Percentiles rank a stretch among this genome's conserved stretches.
phyloP scores from a whole-genome alignment of 2,113 vertebrate genomes.

The Synchiropus splendidus region DNA sequence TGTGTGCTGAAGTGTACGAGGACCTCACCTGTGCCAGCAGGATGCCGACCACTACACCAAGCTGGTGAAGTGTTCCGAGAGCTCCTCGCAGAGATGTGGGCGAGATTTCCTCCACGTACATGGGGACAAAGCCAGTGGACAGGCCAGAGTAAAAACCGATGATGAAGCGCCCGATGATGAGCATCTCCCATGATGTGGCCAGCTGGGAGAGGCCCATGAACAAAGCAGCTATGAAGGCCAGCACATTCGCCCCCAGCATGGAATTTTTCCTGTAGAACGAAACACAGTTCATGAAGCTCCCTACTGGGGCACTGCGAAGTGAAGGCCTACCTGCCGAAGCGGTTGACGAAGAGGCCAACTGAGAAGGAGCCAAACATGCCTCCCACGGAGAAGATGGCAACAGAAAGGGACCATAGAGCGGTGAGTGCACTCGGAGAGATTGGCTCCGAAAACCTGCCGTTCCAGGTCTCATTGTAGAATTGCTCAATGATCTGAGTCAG shows the following conservation, averaged over 20 bases:
- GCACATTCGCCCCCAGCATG: slow-evolving; percentile 83
- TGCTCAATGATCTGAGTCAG: slow-evolving; percentile 77
- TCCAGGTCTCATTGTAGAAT: slow-evolving; percentile 88
- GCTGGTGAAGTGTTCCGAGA: slow-evolving; percentile 88
- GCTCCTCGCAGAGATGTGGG: slow-evolving; percentile 84
- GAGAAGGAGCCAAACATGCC: slow-evolving; percentile 92
- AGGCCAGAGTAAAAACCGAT: slow-evolving; percentile 87
- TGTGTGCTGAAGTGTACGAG: no score
- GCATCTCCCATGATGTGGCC: slow-evolving; percentile 87
- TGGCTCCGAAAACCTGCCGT: slow-evolving; percentile 62
- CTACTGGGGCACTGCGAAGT: background rate
- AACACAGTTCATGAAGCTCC: background rate
- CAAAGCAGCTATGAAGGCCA: slow-evolving; percentile 73
- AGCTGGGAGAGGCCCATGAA: slow-evolving; percentile 94
- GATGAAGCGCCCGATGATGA: slow-evolving; percentile 84
- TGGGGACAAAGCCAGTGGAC: slow-evolving; percentile 90
- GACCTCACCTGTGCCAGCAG: slow-evolving; percentile 91
- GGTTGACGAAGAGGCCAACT: slow-evolving; percentile 85
- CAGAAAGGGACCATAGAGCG: slow-evolving; percentile 87
- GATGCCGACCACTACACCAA: slow-evolving; percentile 88
- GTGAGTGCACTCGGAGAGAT: slow-evolving; percentile 68
- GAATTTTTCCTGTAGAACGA: slow-evolving; percentile 76
- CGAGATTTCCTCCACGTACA: slow-evolving; percentile 89
- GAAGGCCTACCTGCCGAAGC: slow-evolving; percentile 79
- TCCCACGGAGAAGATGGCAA: slow-evolving; percentile 89